These are phyloP conservation scores for Drosophila pseudoananassae DNA, from an alignment of 1,140 invertebrate genomes.

Conservation along the genomic window DNA sequence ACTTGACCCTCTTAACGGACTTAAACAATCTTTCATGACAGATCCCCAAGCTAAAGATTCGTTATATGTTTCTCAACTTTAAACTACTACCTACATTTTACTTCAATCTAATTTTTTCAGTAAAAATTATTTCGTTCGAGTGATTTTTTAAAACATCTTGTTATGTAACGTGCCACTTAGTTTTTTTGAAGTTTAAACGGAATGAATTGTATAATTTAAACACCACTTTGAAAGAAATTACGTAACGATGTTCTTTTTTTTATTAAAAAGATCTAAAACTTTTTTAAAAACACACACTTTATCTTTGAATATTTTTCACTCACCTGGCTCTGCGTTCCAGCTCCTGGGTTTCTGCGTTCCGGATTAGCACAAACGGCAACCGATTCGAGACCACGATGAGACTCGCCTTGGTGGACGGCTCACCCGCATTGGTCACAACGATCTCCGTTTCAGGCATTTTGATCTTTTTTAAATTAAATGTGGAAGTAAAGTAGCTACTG, in stretches of 20 bases:
- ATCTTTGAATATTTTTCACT: slow-evolving; percentile 58
- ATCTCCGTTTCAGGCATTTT: slow-evolving; percentile 81
- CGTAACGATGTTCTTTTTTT: no score
- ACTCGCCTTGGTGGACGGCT: slow-evolving; percentile 86
- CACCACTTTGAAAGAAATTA: no score
- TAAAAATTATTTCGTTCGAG: no score
- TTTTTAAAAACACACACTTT: neutral
- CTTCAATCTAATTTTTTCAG: no score
- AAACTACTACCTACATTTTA: no score
- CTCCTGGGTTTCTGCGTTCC: slow-evolving; percentile 88
- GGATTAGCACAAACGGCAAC: slow-evolving; percentile 93
- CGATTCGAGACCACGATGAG: slow-evolving; percentile 96
- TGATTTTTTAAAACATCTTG: no score
- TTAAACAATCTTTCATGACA: neutral
- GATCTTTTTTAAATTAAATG: slow-evolving; percentile 4
- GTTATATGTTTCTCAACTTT: no score
- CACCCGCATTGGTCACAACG: slow-evolving; percentile 74
- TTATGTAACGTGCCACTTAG: no score
- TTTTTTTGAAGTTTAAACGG: no score
- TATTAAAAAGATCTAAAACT: no score
- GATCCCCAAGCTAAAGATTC: neutral
- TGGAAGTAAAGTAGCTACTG: slow-evolving; percentile 10
- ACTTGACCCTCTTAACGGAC: slow-evolving; percentile 1
- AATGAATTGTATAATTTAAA: no score
- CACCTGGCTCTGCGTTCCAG: slow-evolving; percentile 93